Conservation (phyloP, 2,797 vertebrate genomes). For the Hypotaenidia okinawae region DNA sequence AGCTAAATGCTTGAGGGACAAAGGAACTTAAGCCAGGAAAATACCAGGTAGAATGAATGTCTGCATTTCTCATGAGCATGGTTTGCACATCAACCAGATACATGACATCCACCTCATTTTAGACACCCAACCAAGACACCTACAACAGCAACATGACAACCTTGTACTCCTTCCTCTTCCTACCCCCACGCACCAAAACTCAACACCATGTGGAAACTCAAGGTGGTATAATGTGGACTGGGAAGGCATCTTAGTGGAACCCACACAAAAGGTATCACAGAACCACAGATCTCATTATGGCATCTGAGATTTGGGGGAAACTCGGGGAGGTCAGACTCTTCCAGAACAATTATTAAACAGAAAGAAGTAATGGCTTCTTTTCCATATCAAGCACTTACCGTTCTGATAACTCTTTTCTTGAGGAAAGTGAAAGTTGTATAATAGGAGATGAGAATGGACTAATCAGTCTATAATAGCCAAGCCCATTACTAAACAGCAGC, state of each 20-base stretch:
- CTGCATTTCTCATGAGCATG: not conserved
- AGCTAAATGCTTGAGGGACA: not conserved
- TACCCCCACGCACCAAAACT: not conserved
- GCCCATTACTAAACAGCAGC: not conserved
- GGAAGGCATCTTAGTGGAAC: not conserved
- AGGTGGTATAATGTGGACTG: not conserved
- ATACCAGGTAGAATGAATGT: accelerated
- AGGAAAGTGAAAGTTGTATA: not conserved
- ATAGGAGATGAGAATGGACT: not conserved
- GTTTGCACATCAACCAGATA: not conserved
- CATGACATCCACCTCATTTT: not conserved
- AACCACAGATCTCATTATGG: not conserved
- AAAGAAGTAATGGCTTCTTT: not conserved
- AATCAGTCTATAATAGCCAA: not conserved
- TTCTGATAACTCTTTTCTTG: not conserved
- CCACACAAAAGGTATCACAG: not conserved
- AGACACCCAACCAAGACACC: accelerated
- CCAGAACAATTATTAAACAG: not conserved
- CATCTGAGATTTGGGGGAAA: not conserved
- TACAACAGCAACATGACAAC: accelerated
- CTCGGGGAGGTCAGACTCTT: not conserved
- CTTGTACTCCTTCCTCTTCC: not conserved
- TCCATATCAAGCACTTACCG: not conserved
- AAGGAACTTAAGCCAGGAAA: not conserved
- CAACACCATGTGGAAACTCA: not conserved